phyloP scores from a whole-genome alignment of 2,888 invertebrate genomes.

The Drosophila pegasa region DNA sequence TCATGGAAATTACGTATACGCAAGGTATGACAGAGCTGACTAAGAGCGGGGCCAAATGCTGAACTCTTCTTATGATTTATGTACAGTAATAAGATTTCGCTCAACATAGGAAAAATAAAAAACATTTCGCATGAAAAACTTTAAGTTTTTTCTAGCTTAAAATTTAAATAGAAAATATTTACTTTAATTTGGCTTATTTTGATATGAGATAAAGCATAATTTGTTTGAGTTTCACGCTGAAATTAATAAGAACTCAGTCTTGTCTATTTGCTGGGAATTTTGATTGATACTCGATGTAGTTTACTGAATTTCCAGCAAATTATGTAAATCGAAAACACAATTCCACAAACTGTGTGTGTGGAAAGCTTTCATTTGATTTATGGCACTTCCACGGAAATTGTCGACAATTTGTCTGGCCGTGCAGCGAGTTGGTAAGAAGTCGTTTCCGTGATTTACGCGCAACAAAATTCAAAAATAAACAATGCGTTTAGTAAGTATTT shows the following conservation, averaged over 20 bases:
- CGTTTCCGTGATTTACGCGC: constrained; percentile 77
- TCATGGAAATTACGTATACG: constrained; percentile 49
- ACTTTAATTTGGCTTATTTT: neutral
- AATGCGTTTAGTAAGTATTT: constrained; percentile 66
- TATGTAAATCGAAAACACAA: constrained; percentile 48
- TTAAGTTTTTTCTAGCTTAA: neutral
- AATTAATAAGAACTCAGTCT: constrained; percentile 1
- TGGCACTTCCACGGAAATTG: constrained; percentile 76
- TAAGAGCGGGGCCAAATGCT: neutral
- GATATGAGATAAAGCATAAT: neutral
- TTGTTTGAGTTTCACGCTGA: neutral
- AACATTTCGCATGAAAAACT: neutral
- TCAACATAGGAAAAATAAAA: neutral
- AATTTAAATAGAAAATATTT: constrained; percentile 3
- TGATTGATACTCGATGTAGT: constrained; percentile 19
- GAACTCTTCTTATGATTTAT: neutral
- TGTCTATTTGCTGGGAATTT: constrained; percentile 7
- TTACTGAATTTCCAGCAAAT: constrained; percentile 28
- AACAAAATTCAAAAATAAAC: constrained; percentile 75
- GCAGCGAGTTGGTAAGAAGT: constrained; percentile 61
- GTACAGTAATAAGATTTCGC: neutral
- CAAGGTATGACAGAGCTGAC: neutral
- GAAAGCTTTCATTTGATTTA: constrained; percentile 70
- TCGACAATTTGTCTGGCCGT: constrained; percentile 75
- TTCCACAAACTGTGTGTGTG: constrained; percentile 56